Percentiles rank a stretch among this genome's conserved stretches.
phyloP scores from a whole-genome alignment of 2,797 vertebrate species.

The Lacerta viridis region DNA sequence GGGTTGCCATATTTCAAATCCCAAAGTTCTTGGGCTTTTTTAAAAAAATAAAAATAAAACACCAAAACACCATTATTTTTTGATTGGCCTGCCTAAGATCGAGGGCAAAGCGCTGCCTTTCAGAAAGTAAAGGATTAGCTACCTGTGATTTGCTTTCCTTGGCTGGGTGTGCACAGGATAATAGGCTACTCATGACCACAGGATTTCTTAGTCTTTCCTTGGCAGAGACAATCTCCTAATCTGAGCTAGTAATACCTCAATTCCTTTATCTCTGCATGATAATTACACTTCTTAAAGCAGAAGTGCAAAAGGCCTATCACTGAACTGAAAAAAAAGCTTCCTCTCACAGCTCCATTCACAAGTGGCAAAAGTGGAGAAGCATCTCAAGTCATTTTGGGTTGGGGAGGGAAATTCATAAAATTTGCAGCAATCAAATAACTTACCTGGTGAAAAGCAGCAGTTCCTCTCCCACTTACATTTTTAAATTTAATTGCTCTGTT shows the following conservation, averaged over 20 bases:
- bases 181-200: neutral
- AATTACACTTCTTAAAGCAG: neutral
- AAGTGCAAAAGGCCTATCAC: neutral
- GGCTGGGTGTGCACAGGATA: too few relatives aligned
- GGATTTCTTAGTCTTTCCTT: neutral
- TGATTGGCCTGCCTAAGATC: too few relatives aligned
- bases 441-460: neutral
- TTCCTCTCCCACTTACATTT: neutral
- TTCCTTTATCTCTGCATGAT: neutral
- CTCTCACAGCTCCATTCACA: neutral
- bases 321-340: neutral
- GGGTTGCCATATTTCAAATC: too few relatives aligned
- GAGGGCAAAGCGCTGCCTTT: too few relatives aligned
- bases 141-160: too few relatives aligned
- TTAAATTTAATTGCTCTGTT: neutral
- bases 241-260: neutral
- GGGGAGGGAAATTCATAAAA: neutral
- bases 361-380: too few relatives aligned
- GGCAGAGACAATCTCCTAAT: neutral
- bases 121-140: too few relatives aligned
- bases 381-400: neutral
- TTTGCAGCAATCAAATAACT: neutral
- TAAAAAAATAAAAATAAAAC: too few relatives aligned
- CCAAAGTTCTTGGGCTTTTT: too few relatives aligned
- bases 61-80: too few relatives aligned